phyloP scores from a whole-genome alignment of 1,140 invertebrate genomes.

The Zaprionus ornatus region DNA sequence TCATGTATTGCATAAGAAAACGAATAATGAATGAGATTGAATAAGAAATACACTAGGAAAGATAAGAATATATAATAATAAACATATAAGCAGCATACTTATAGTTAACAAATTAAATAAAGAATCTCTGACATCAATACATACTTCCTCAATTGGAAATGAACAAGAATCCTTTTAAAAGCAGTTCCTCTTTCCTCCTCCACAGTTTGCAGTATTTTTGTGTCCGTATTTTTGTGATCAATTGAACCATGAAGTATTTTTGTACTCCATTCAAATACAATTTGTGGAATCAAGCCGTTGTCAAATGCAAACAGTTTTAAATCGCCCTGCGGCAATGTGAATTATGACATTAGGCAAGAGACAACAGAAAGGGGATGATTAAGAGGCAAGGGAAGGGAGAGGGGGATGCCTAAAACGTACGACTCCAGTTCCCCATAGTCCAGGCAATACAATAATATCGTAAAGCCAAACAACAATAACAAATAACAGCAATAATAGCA shows the following conservation, averaged over 20 bases:
- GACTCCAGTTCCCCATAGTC: conserved; percentile 61
- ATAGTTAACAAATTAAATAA: too few species aligned
- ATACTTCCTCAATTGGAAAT: too few species aligned
- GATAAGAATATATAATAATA: too few species aligned
- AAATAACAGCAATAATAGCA: conserved; percentile 51
- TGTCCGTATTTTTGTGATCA: background rate
- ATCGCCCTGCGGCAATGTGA: conserved; percentile 31
- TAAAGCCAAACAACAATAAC: conserved; percentile 50
- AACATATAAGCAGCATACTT: too few species aligned
- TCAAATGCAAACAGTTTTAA: conserved; percentile 25
- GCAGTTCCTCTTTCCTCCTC: background rate
- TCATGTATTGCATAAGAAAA: too few species aligned
- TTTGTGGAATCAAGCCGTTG: conserved; percentile 4
- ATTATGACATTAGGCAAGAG: conserved; percentile 63
- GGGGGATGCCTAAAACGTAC: conserved; percentile 63
- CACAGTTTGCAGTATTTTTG: background rate
- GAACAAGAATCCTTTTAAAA: too few species aligned
- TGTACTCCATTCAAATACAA: background rate
- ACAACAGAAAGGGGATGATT: conserved; percentile 6
- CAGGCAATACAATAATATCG: conserved; percentile 26
- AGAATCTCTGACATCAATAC: too few species aligned
- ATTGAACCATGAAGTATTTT: background rate
- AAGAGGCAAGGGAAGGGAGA: background rate
- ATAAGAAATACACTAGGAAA: too few species aligned
- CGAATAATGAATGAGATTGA: too few species aligned